Evolutionary conservation across 2,113 vertebrate species (phyloP).

Genomic region (Gnathonemus echidnorhynchus): DNA sequence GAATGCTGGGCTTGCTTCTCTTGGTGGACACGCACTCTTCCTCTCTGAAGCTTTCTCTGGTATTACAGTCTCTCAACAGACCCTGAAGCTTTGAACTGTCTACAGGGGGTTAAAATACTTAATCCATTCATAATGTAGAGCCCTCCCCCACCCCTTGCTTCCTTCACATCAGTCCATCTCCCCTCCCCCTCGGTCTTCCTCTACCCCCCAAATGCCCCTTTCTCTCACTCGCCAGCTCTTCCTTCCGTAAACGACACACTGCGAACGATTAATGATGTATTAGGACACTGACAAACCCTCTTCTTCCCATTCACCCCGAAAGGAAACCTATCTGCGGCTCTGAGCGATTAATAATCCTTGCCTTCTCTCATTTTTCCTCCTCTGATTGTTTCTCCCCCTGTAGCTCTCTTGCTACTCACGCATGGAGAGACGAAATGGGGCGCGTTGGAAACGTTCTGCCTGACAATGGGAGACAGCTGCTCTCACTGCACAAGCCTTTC

Average conservation of each 20-base stretch:
- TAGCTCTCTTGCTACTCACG: conserved; percentile 47
- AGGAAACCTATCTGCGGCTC: conserved; percentile 32
- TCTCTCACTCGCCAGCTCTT: conserved; percentile 39
- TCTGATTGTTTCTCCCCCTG: conserved; percentile 32
- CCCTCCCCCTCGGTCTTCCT: conserved; percentile 22
- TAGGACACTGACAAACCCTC: conserved; percentile 42
- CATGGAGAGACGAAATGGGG: conserved; percentile 62
- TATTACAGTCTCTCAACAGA: conserved; percentile 46
- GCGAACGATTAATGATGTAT: conserved; percentile 48
- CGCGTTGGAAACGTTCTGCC: conserved; percentile 61
- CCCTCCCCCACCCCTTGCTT: conserved; percentile 34
- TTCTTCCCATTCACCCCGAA: conserved; percentile 40
- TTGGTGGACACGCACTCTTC: conserved; percentile 9
- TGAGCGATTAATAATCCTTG: conserved; percentile 38
- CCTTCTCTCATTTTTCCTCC: conserved; percentile 33
- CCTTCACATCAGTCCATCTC: conserved; percentile 21
- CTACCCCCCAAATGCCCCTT: conserved; percentile 49
- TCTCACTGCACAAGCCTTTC: conserved; percentile 61
- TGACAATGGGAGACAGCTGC: conserved; percentile 72
- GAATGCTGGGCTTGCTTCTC: conserved; percentile 44
- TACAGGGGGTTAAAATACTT: conserved; percentile 57
- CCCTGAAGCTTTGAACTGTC: conserved; percentile 56
- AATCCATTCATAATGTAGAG: conserved; percentile 58
- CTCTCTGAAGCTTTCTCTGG: conserved; percentile 46
- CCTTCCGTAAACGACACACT: conserved; percentile 37